Base-by-base conservation (phyloP, 2,797 vertebrate species). In the Hydrolagus colliei region DNA sequence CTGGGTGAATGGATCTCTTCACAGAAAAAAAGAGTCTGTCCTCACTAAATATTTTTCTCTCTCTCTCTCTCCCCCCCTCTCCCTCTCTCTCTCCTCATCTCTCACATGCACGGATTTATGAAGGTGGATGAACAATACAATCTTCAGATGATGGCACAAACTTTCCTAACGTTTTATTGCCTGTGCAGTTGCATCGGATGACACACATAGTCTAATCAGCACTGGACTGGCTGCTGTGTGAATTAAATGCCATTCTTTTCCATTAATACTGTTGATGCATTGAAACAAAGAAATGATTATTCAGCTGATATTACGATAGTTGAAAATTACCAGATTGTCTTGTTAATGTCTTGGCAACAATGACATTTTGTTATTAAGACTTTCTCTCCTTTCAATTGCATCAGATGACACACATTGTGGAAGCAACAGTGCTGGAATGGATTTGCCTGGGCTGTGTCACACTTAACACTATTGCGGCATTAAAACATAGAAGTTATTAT, bases 1-100 rank as follows among this genome's bases (percentile, higher is more conserved):
- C 97, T 98, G 98, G 97, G 99, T 98, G 98, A 98, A 99, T 99
- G 98, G 99, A 98, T 99, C 97, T 99, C 98, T 99, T 97, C 95
- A 96, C 98, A 97, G 98, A 97, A 99, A 97, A 99, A 98, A 97
- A 95, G 94, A 95, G 97, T 98, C 98, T 98, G 96, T 98, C 96
- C 95, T 92, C 94, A 94, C 95, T 97, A 97, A 97, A 98, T 94
- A 93, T 16, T 72, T 72, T 72, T 22, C 72, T 86, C 41, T 9
- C 85, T 16, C 72, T n/a, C 72, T n/a, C 67, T 22, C 72, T 86
- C 41, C 1, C 85, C 11, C 72, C 13, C 67, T 22, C 2, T 86
- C 41, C 2, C 85, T 16, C 72, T n/a, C 67, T 86, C 75, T 65
- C 72, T 86, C 20, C 41, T 87, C 96, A 95, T 97, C 96, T 96